These are phyloP conservation scores for Neosilurus hyrtlii DNA, from an alignment of 2,797 vertebrate genomes.

Conservation along the genomic window DNA sequence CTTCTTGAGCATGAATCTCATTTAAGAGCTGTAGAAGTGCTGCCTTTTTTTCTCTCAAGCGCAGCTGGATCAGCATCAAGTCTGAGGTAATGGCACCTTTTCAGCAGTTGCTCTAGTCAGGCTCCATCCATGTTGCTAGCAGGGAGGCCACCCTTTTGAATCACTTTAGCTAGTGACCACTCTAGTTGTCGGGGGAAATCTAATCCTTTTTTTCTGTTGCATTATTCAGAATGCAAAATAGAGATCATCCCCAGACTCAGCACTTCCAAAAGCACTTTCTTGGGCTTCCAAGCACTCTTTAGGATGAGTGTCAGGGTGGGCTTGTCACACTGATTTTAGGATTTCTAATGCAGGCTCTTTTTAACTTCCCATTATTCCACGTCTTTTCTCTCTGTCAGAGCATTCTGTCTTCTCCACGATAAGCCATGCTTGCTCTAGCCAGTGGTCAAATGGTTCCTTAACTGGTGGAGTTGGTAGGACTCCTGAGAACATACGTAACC, in stretches of 20 bases:
- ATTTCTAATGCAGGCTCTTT: slow-evolving; percentile 31
- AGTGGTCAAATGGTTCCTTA: neutral
- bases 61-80: too few relatives aligned
- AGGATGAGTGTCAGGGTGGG: neutral
- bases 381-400: slow-evolving; percentile 33
- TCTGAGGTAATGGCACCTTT: too few relatives aligned
- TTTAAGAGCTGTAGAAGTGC: too few relatives aligned
- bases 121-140: too few relatives aligned
- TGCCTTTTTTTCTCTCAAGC: too few relatives aligned
- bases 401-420: slow-evolving; percentile 41
- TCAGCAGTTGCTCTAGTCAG: too few relatives aligned
- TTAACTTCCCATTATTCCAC: slow-evolving; percentile 33
- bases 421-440: neutral
- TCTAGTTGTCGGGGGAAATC: slow-evolving; percentile 19
- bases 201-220: slow-evolving; percentile 10
- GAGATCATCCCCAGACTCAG: slow-evolving; percentile 13
- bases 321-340: neutral
- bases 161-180: neutral
- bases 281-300: slow-evolving; percentile 32
- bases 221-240: slow-evolving; percentile 29
- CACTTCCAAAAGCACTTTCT: slow-evolving; percentile 40
- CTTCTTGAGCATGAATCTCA: too few relatives aligned
- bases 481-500: neutral
- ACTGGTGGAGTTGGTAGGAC: neutral
- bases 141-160: slow-evolving; percentile 11